Conservation (phyloP, 1,140 invertebrate genomes). For the Venturia canescens region DNA sequence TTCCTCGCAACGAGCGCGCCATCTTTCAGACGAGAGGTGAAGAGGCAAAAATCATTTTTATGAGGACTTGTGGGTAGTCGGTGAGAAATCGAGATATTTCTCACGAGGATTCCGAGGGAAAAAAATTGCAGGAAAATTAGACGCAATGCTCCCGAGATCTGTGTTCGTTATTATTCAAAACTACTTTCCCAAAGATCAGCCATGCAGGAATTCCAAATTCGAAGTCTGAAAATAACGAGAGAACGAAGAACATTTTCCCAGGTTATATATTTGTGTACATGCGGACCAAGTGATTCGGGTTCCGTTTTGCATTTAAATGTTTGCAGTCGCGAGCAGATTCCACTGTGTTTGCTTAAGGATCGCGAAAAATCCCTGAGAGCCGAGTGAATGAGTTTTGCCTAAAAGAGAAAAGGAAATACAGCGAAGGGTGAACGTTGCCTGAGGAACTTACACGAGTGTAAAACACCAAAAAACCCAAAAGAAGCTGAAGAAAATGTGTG, state of each 20-base stretch:
- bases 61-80: not conserved
- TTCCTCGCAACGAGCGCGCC: not conserved
- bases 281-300: conserved; percentile 59
- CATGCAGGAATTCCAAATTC: not conserved
- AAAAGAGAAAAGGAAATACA: conserved; percentile 11
- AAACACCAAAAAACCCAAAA: not conserved
- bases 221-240: conserved; percentile 25
- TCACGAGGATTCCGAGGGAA: conserved; percentile 2
- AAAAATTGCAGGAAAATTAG: not conserved
- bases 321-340: conserved; percentile 60
- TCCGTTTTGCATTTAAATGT: conserved; percentile 63
- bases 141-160: not conserved
- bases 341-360: conserved; percentile 47
- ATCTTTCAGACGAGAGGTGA: no score
- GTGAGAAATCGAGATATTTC: conserved; percentile 32
- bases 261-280: not conserved
- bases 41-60: not conserved
- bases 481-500: conserved; percentile 34
- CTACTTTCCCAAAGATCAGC: conserved; percentile 20
- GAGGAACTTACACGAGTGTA: conserved; percentile 11
- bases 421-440: conserved; percentile 27
- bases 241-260: conserved; percentile 37
- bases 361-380: conserved; percentile 32
- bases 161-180: conserved; percentile 24
- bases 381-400: conserved; percentile 21